These are phyloP conservation scores for Carollia perspicillata DNA, from an alignment of 2,113 vertebrate genomes.

Conservation along the genomic window DNA sequence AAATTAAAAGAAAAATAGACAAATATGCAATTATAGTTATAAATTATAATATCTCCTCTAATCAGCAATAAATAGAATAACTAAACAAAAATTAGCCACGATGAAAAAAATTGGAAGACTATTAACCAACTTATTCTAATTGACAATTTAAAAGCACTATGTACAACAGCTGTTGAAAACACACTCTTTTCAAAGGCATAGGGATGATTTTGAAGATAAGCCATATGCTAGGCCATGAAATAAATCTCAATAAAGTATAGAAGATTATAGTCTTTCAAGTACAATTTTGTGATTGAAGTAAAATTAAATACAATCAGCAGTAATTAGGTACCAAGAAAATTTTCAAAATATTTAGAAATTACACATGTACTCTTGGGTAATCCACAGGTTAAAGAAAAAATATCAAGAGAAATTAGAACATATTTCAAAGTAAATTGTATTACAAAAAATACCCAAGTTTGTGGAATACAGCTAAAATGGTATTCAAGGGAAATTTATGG, in stretches of 20 bases:
- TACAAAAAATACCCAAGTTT: background rate
- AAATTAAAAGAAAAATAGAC: background rate
- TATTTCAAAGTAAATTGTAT: background rate
- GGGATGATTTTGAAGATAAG: background rate
- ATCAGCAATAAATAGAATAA: background rate
- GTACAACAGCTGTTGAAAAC: background rate
- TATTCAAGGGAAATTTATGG: background rate
- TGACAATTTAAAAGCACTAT: background rate
- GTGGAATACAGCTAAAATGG: background rate
- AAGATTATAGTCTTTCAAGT: background rate
- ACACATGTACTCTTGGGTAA: background rate
- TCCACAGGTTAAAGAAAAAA: background rate
- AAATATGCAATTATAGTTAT: background rate
- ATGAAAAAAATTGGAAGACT: background rate
- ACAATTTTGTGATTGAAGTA: background rate
- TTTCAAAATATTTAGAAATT: background rate
- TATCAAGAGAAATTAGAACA: background rate
- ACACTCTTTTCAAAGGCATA: background rate
- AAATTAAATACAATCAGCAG: background rate
- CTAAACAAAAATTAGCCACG: background rate
- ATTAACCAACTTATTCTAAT: background rate
- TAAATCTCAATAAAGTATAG: background rate
- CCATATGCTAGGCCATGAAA: background rate
- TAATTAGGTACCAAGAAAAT: background rate
- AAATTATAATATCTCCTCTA: background rate